These are phyloP conservation scores for Drosophila equinoxialis DNA, from an alignment of 1,140 invertebrate genomes.

Conservation along the genomic window DNA sequence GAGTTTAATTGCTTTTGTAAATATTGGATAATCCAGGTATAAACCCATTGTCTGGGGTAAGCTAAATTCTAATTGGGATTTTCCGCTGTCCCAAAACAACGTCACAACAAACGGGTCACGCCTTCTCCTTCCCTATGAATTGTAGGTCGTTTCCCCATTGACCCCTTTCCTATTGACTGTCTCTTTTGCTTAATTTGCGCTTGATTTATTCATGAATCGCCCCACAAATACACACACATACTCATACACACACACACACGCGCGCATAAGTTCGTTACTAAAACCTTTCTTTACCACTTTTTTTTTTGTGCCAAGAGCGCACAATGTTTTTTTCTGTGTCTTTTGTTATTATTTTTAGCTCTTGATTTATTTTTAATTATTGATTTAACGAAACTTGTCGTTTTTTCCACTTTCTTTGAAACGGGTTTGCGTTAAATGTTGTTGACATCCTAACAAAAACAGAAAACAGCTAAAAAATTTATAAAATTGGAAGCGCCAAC, in stretches of 20 bases:
- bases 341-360: constrained; percentile 50
- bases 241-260: constrained; percentile 15
- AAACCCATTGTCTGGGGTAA: constrained; percentile 19
- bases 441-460: neutral
- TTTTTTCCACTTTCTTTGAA: constrained; percentile 33
- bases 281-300: neutral
- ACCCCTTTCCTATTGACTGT: constrained; percentile 4
- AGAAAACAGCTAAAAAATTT: neutral
- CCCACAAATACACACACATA: constrained; percentile 21
- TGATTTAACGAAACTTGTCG: constrained; percentile 48
- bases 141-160: neutral
- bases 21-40: neutral
- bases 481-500: neutral
- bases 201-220: constrained; percentile 61
- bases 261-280: neutral
- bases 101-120: constrained; percentile 1
- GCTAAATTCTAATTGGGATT: constrained; percentile 63
- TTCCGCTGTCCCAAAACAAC: constrained; percentile 40
- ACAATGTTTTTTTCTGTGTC: constrained; percentile 35
- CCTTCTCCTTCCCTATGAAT: neutral
- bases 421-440: constrained; percentile 19
- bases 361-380: constrained; percentile 70
- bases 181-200: constrained; percentile 56
- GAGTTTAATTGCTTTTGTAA: too few species aligned
- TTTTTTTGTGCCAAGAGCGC: constrained; percentile 23